Percentiles rank a stretch among this genome's conserved stretches.
Conservation (phyloP, 1,140 invertebrate genomes). For the Monochamus saltuarius region DNA sequence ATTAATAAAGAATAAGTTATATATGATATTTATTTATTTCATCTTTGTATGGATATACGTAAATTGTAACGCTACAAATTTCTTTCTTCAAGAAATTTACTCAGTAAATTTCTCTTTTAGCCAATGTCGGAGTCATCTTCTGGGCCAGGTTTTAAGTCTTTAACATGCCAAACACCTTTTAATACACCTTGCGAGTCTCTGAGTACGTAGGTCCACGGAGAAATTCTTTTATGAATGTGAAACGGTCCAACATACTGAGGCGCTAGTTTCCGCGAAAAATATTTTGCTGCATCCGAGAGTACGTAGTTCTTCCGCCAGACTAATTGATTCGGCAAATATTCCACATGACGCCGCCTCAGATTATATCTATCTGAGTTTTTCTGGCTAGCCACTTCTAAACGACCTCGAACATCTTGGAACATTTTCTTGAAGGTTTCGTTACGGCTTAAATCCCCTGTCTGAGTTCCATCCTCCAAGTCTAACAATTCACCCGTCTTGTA, state of each 20-base stretch:
- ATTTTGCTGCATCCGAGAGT: slow-evolving; percentile 24
- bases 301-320: slow-evolving; percentile 21
- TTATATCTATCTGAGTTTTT: slow-evolving; percentile 25
- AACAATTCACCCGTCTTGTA: neutral
- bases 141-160: slow-evolving; percentile 16
- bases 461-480: neutral
- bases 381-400: neutral
- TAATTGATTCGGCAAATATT: slow-evolving; percentile 4
- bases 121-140: neutral
- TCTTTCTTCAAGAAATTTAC: too few relatives aligned
- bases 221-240: slow-evolving; percentile 4
- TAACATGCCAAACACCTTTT: slow-evolving; percentile 14
- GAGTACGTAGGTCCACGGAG: slow-evolving; percentile 8
- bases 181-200: neutral
- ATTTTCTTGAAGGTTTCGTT: neutral
- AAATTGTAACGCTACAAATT: too few relatives aligned
- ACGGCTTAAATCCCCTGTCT: neutral
- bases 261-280: slow-evolving; percentile 27
- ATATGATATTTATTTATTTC: too few relatives aligned
- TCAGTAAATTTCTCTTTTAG: too few relatives aligned
- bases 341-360: slow-evolving; percentile 13
- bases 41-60: too few relatives aligned
- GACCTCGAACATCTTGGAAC: neutral
- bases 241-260: slow-evolving; percentile 24
- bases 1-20: too few relatives aligned